phyloP scores from a whole-genome alignment of 30 jellyfish, hydroid and myxozoan genomes.

The Haliclystus octoradiatus region DNA sequence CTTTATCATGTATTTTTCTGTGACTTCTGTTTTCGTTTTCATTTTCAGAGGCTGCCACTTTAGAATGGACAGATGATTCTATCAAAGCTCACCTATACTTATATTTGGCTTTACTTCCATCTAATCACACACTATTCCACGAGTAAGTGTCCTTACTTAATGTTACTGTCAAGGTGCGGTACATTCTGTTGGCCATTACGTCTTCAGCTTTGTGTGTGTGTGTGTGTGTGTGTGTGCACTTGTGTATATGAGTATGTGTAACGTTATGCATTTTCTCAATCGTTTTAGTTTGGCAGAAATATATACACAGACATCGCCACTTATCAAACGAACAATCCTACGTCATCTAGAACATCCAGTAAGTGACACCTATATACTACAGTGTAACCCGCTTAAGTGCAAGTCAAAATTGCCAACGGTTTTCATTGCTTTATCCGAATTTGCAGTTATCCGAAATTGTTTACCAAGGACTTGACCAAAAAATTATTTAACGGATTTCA shows the following conservation, averaged over 20 bases:
- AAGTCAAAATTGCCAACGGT: too few species aligned
- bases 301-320: slow-evolving; percentile 87
- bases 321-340: slow-evolving; percentile 66
- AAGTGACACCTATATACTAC: slow-evolving; percentile 3
- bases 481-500: too few species aligned
- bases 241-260: too few species aligned
- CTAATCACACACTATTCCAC: slow-evolving; percentile 75
- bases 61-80: slow-evolving; percentile 94
- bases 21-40: background rate
- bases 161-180: background rate
- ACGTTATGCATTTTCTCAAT: too few species aligned
- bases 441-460: too few species aligned
- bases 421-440: too few species aligned
- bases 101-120: slow-evolving; percentile 82
- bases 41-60: slow-evolving; percentile 44
- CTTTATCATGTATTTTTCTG: too few species aligned
- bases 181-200: slow-evolving; percentile 2
- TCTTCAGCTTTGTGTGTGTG: too few species aligned
- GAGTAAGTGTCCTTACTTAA: slow-evolving; percentile 39
- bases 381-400: too few species aligned
- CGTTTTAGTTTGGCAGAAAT: slow-evolving; percentile 77
- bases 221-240: too few species aligned
- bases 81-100: slow-evolving; percentile 85
- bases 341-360: slow-evolving; percentile 98
- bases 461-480: too few species aligned